phyloP scores from a whole-genome alignment of 2,797 vertebrate genomes.

The Rachycentron canadum region DNA sequence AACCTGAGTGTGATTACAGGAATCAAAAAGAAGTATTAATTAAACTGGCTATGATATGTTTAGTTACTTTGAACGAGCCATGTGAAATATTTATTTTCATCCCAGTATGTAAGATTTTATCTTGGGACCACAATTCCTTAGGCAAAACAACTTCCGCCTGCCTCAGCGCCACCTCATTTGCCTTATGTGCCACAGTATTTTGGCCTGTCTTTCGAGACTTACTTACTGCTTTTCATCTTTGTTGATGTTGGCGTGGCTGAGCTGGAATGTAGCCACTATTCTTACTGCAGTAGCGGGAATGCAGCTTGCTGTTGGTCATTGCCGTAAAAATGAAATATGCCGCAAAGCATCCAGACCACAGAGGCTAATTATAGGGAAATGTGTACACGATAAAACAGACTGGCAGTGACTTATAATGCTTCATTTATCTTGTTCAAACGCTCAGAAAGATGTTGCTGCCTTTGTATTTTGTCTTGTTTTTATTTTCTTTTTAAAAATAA shows the following conservation, averaged over 20 bases:
- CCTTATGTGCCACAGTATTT: conserved; percentile 36
- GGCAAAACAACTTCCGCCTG: background rate
- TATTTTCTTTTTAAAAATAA: no score
- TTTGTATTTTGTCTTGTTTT: no score
- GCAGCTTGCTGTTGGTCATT: conserved; percentile 20
- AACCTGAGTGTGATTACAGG: background rate
- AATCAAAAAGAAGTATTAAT: background rate
- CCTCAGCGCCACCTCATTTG: conserved; percentile 24
- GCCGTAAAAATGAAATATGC: conserved; percentile 8
- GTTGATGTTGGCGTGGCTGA: conserved; percentile 52
- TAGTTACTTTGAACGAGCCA: background rate
- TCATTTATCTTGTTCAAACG: conserved; percentile 12
- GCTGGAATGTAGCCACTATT: conserved; percentile 37
- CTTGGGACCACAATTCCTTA: background rate
- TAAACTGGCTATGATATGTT: background rate
- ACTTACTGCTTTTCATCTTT: conserved; percentile 45
- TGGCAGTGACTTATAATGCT: background rate
- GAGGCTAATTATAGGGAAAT: conserved; percentile 35
- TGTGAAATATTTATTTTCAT: conserved; percentile 30
- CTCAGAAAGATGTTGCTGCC: background rate
- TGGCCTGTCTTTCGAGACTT: conserved; percentile 32
- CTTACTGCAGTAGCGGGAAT: conserved; percentile 56
- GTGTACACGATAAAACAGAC: background rate
- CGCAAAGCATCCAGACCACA: conserved; percentile 26
- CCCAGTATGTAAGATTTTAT: conserved; percentile 11